phyloP scores from a whole-genome alignment of 2,797 vertebrate species.

The Spea hammondii region DNA sequence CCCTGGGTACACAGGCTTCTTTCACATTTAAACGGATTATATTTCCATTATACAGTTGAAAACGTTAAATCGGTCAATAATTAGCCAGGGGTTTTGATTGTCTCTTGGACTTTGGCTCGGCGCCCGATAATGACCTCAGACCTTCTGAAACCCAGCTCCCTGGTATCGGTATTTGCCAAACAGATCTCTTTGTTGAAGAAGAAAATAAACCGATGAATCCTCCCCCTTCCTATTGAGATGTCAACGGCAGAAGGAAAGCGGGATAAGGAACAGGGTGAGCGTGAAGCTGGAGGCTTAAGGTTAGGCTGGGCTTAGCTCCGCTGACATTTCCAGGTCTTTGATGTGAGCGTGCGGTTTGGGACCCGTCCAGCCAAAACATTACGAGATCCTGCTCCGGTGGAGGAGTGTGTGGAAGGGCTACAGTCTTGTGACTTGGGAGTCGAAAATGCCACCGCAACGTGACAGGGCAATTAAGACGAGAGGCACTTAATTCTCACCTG shows the following conservation, averaged over 20 bases:
- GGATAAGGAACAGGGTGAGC: background rate
- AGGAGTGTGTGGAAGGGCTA: background rate
- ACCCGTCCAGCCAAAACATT: slow-evolving; percentile 38
- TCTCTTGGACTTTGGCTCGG: slow-evolving; percentile 15
- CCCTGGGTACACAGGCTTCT: too few species aligned
- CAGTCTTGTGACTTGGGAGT: slow-evolving; percentile 1
- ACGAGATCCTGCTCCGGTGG: slow-evolving; percentile 34
- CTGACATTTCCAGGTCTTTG: slow-evolving; percentile 41
- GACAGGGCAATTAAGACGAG: background rate
- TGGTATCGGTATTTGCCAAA: background rate
- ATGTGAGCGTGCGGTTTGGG: slow-evolving; percentile 36
- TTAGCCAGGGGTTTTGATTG: slow-evolving; percentile 17
- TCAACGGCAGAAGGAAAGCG: background rate
- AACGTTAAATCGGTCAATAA: slow-evolving; percentile 3
- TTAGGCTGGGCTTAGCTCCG: background rate
- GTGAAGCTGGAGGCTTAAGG: background rate
- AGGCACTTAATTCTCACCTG: background rate
- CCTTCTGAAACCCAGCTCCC: background rate
- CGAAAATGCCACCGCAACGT: background rate
- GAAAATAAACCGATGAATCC: background rate
- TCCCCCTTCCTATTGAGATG: slow-evolving; percentile 18
- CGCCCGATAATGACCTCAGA: slow-evolving; percentile 6
- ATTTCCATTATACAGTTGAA: background rate
- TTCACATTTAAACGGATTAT: background rate
- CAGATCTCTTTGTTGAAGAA: background rate